These are phyloP conservation scores for Endotricha flammealis DNA, from an alignment of 2,888 invertebrate species.

Conservation along the genomic window DNA sequence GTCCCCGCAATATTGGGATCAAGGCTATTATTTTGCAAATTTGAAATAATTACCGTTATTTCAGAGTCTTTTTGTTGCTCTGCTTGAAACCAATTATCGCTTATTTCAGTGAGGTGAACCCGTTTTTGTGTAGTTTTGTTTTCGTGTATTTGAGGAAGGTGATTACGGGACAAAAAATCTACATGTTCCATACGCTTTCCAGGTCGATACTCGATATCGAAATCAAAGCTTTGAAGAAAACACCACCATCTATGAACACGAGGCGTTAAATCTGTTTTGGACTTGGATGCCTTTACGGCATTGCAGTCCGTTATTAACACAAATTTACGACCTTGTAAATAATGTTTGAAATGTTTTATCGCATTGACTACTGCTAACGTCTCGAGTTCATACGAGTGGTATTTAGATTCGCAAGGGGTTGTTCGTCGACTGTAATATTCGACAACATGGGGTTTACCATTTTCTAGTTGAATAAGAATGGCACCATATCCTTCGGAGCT, in stretches of 20 bases:
- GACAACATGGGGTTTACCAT: conserved; percentile 19
- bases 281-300: conserved; percentile 21
- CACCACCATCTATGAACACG: conserved; percentile 24
- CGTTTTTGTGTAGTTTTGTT: neutral
- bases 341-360: conserved; percentile 22
- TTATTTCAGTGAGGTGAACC: conserved; percentile 20
- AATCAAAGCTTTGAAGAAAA: conserved; percentile 21
- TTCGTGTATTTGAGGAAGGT: neutral
- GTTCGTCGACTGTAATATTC: conserved; percentile 26
- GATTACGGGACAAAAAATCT: conserved; percentile 25
- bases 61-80: conserved; percentile 28
- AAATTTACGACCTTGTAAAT: conserved; percentile 18
- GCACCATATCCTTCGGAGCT: conserved; percentile 26
- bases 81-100: conserved; percentile 23
- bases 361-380: conserved; percentile 26
- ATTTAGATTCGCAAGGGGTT: conserved; percentile 18
- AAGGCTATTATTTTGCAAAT: conserved; percentile 5
- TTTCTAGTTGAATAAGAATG: conserved; percentile 21
- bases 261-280: conserved; percentile 20
- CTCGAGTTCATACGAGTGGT: conserved; percentile 26
- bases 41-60: conserved; percentile 19
- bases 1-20: conserved; percentile 11
- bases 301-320: conserved; percentile 24
- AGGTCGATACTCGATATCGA: conserved; percentile 21
- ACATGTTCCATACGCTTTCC: conserved; percentile 20